Conservation (phyloP, 2,888 invertebrate genomes). For the Coleophora deauratella region DNA sequence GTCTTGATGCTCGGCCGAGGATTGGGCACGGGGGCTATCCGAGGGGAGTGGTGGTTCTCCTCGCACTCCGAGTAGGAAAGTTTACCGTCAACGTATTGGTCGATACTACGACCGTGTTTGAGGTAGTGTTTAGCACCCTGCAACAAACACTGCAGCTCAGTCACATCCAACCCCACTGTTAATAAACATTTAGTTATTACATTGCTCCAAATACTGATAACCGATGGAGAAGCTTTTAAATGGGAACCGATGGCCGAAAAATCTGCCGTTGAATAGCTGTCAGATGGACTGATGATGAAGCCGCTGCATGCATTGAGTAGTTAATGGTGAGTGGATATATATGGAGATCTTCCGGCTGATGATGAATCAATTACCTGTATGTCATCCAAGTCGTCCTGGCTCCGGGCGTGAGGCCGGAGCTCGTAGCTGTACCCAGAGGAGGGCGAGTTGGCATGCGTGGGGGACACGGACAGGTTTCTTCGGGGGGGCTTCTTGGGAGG, state of each 20-base stretch:
- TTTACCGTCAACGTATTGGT: constrained; percentile 84
- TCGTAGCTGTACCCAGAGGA: constrained; percentile 74
- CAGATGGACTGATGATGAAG: too few species aligned
- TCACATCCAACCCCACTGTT: too few species aligned
- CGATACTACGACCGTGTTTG: constrained; percentile 82
- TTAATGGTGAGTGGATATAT: too few species aligned
- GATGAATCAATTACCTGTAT: constrained; percentile 57
- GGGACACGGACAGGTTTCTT: constrained; percentile 88
- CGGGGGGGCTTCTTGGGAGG: constrained; percentile 93
- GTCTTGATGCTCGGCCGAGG: constrained; percentile 60
- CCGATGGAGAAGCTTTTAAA: too few species aligned
- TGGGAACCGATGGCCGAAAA: too few species aligned
- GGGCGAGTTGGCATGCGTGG: constrained; percentile 80
- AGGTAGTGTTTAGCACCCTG: constrained; percentile 74
- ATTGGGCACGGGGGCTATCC: constrained; percentile 59
- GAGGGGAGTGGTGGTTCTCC: constrained; percentile 58
- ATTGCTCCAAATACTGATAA: too few species aligned
- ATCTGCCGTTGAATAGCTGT: too few species aligned
- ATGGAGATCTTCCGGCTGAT: too few species aligned
- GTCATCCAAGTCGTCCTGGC: constrained; percentile 82
- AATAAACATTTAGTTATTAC: too few species aligned
- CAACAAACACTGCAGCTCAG: constrained; percentile 33
- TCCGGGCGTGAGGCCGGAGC: constrained; percentile 77
- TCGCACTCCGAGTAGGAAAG: constrained; percentile 71
- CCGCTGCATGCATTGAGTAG: too few species aligned